Conservation (phyloP, 1,140 invertebrate species). For the Saxidomus purpurata region DNA sequence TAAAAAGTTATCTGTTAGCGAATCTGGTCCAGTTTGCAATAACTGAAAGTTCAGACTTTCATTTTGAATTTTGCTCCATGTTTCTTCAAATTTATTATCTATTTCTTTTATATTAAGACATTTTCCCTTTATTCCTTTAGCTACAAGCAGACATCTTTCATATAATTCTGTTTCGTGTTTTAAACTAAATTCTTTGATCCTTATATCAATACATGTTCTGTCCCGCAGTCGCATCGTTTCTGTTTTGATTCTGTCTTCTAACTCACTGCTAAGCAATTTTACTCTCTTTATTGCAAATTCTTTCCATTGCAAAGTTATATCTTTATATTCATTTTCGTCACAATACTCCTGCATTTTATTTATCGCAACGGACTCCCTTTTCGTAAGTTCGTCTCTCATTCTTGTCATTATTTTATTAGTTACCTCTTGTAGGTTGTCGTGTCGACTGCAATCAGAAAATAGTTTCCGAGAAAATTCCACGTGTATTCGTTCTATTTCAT, state of each 20-base stretch:
- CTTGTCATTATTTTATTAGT: background rate
- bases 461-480: background rate
- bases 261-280: background rate
- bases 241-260: background rate
- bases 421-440: background rate
- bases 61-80: background rate
- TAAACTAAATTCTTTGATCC: background rate
- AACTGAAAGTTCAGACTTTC: background rate
- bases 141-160: background rate
- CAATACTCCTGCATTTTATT: background rate
- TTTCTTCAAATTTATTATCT: conserved; percentile 4
- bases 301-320: background rate
- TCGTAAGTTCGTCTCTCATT: background rate
- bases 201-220: background rate
- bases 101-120: background rate
- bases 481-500: background rate
- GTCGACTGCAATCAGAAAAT: background rate
- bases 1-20: background rate
- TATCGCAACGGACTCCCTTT: background rate
- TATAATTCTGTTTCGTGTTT: background rate
- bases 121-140: background rate
- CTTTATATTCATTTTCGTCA: background rate
- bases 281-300: background rate
- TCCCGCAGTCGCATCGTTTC: background rate
- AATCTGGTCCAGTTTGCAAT: background rate